These are phyloP conservation scores for Caradrina kadenii DNA, from an alignment of 2,888 invertebrate genomes.

Conservation along the genomic window DNA sequence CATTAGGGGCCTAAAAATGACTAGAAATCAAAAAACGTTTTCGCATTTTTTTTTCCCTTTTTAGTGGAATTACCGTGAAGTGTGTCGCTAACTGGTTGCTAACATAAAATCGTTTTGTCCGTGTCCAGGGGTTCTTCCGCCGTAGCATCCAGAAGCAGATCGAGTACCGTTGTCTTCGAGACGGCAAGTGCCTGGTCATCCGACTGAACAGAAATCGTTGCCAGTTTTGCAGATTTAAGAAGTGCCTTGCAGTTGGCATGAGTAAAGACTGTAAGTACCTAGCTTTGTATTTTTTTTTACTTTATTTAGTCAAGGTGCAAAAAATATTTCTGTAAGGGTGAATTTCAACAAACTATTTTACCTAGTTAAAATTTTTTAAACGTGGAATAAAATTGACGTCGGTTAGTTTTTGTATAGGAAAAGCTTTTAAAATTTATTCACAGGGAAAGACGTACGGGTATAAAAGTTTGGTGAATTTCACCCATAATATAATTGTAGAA, in stretches of 20 bases:
- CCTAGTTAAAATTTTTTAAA: no score
- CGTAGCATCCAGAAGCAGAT: slow-evolving; percentile 99
- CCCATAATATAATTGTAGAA: no score
- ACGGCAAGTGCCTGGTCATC: slow-evolving; percentile 98
- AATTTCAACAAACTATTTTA: no score
- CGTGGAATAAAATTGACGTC: no score
- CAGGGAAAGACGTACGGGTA: no score
- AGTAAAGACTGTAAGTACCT: slow-evolving; percentile 98
- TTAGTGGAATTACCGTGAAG: no score
- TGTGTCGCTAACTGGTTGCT: not conserved
- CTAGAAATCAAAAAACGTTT: not conserved
- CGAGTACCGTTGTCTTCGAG: slow-evolving; percentile 97
- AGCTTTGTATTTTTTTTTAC: not conserved
- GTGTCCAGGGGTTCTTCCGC: slow-evolving; percentile 96
- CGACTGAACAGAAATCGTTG: slow-evolving; percentile 98
- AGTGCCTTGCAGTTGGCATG: slow-evolving; percentile 99
- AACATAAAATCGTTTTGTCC: slow-evolving; percentile 4
- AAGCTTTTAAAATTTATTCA: no score
- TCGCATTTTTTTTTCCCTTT: no score
- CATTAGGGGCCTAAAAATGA: not conserved
- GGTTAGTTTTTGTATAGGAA: no score
- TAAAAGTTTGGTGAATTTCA: no score
- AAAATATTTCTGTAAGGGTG: no score
- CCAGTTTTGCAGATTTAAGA: slow-evolving; percentile 98
- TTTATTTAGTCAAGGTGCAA: not conserved